Percentiles rank a stretch among this genome's conserved stretches.
Conservation (phyloP, 2,113 vertebrate genomes). For the Chauna torquata region DNA sequence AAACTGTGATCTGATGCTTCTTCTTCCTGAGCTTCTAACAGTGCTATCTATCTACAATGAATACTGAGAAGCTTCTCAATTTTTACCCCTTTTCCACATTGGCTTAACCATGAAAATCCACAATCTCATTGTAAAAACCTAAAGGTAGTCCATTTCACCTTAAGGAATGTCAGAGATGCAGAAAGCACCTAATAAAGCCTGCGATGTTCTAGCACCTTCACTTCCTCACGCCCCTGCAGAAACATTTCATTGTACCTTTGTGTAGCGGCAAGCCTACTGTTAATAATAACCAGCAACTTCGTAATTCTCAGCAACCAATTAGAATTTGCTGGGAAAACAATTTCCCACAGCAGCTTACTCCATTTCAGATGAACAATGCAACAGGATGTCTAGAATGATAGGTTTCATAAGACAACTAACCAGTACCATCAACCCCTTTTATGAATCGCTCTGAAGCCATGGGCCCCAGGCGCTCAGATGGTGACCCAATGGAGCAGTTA, state of each 20-base stretch:
- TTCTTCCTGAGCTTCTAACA: not conserved
- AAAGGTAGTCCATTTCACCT: not conserved
- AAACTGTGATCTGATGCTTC: not conserved
- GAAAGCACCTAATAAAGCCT: not conserved
- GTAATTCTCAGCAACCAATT: conserved; percentile 40
- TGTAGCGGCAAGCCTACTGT: not conserved
- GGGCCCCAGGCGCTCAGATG: not conserved
- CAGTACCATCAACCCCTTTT: conserved; percentile 22
- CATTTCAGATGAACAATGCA: conserved; percentile 40
- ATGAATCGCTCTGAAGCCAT: not conserved
- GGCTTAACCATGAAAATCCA: not conserved
- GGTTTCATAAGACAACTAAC: conserved; percentile 40
- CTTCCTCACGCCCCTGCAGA: not conserved
- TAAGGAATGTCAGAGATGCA: not conserved
- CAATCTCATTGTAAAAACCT: not conserved
- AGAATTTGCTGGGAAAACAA: conserved; percentile 36
- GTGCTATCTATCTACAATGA: not conserved
- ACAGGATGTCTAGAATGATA: conserved; percentile 43
- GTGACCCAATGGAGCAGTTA: not conserved
- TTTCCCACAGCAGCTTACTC: not conserved
- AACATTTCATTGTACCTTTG: not conserved
- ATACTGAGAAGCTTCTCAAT: not conserved
- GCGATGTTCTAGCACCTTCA: not conserved
- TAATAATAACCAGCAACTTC: not conserved
- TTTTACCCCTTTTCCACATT: not conserved